phyloP scores from a whole-genome alignment of 2,888 invertebrate species.

The Hyposoter dolosus region DNA sequence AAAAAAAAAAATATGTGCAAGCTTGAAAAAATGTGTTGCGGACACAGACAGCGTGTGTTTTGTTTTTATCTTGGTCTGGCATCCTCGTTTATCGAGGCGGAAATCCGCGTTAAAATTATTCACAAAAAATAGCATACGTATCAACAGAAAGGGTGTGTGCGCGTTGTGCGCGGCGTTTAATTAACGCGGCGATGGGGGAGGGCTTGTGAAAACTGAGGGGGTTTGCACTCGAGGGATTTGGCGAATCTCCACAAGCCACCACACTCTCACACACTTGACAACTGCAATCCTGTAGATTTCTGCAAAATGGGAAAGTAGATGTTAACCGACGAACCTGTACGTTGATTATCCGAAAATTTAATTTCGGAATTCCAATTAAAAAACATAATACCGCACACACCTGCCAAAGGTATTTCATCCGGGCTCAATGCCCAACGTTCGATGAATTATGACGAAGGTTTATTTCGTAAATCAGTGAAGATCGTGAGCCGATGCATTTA shows the following conservation, averaged over 20 bases:
- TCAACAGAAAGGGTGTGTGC: constrained; percentile 7
- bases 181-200: constrained; percentile 36
- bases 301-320: constrained; percentile 42
- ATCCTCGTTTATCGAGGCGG: constrained; percentile 78
- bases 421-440: background rate
- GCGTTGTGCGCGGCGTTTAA: constrained; percentile 33
- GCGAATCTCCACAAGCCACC: constrained; percentile 25
- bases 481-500: background rate
- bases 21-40: constrained; percentile 51
- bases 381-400: background rate
- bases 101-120: constrained; percentile 48
- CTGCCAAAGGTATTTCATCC: background rate
- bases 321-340: constrained; percentile 39
- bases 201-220: constrained; percentile 38
- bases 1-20: constrained; percentile 6
- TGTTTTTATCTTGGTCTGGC: constrained; percentile 68
- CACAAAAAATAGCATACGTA: constrained; percentile 42
- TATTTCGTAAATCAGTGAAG: background rate
- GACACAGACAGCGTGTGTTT: constrained; percentile 13
- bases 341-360: constrained; percentile 53
- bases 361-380: constrained; percentile 12
- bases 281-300: constrained; percentile 32
- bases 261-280: background rate
- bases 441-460: background rate
- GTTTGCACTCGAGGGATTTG: constrained; percentile 34